A percentile compares a stretch with the other conserved stretches of the same genome.
Conservation (phyloP, 2,888 invertebrate genomes). For the Drosophila setosimentum region DNA sequence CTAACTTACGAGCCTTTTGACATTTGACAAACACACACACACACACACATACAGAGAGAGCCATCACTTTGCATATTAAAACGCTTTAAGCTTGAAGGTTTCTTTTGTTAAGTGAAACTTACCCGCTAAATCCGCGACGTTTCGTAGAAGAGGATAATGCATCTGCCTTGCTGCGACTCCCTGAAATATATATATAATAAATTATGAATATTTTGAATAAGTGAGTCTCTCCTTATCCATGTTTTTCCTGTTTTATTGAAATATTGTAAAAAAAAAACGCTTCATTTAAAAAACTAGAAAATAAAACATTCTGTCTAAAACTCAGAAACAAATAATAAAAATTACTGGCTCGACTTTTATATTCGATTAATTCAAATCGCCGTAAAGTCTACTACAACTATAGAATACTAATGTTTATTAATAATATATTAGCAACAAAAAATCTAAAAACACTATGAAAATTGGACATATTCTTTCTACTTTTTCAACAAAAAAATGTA, state of each 20-base stretch:
- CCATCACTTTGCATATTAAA: slow-evolving; percentile 36
- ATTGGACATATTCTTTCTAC: too few species aligned
- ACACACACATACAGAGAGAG: background rate
- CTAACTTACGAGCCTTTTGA: background rate
- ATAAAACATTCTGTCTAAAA: background rate
- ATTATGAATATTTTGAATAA: background rate
- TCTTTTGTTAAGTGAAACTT: slow-evolving; percentile 85
- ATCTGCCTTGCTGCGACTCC: slow-evolving; percentile 85
- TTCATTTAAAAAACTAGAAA: too few species aligned
- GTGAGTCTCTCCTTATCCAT: background rate
- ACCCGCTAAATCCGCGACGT: slow-evolving; percentile 93
- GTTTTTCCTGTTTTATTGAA: too few species aligned
- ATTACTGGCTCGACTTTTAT: background rate
- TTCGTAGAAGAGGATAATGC: slow-evolving; percentile 92
- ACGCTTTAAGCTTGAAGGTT: slow-evolving; percentile 1
- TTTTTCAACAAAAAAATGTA: too few species aligned
- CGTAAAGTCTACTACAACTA: background rate
- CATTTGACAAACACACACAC: background rate
- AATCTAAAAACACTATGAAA: too few species aligned
- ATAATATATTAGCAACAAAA: background rate
- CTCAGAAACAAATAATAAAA: background rate
- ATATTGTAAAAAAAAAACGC: background rate
- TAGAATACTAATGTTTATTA: background rate
- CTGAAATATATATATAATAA: slow-evolving; percentile 69
- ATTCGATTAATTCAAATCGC: background rate